Base-by-base conservation (phyloP, 2,797 vertebrate species). In the Oceanodroma leucorhoa region DNA sequence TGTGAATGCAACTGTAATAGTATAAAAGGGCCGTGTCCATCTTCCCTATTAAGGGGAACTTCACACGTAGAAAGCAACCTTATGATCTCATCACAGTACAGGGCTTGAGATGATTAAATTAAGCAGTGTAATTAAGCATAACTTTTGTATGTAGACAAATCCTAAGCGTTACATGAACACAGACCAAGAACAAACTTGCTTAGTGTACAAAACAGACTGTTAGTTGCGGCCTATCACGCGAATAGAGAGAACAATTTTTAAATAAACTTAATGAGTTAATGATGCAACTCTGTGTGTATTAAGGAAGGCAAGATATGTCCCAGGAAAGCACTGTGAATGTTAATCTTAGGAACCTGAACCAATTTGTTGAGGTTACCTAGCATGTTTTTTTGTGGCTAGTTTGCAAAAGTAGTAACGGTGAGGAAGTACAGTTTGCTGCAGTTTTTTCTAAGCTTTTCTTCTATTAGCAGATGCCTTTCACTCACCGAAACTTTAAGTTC, bases 251-350 rank as follows among this genome's bases (percentile, higher is more conserved):
- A 83, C 45, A 34, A 45, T 69, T 96, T 87, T 60, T 36, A 95
- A 94, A 89, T 92, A 87, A 92, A 89, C 79, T n/a, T 92, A 80
- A 87, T 78, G 79, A 95, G 65, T 92, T 96, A 91, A 93, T 67
- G 79, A 67, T 94, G 79, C 71, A 85, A 60, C 34, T 61, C 48
- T 51, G 22, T 70, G 10, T 92, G 41, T 84, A 84, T 87, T 76
- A 83, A 85, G 78, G 71, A 93, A 82, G 81, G 58, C 51, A 71
- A 54, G 67, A 43, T 85, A 14, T 36, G 34, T 75, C 82, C 55
- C 48, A 61, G 64, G 82, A 75, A 89, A 76, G 72, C 40, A 24
- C 7, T 13, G 26, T 79, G 84, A 91, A 41, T 86, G 67, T 76
- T 92, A 87, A 87, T 79, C 43, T 76, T 34, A 76, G 43, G 40